phyloP scores from a whole-genome alignment of 2,797 vertebrate species.

The Somateria mollissima region DNA sequence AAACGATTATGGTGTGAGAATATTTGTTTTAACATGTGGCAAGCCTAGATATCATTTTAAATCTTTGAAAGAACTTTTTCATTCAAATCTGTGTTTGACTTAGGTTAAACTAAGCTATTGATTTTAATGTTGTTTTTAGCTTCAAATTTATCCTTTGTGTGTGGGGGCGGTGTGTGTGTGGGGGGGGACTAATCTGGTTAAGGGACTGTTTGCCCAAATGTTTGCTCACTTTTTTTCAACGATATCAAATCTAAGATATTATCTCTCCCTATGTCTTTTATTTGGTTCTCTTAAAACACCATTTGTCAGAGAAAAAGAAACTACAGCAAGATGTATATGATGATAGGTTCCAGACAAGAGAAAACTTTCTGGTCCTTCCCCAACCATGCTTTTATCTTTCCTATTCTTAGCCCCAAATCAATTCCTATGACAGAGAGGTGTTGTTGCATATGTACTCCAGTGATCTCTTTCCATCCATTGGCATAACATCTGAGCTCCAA shows the following conservation, averaged over 20 bases:
- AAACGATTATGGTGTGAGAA: background rate
- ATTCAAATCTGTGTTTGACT: background rate
- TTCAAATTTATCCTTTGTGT: background rate
- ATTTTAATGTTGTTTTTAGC: background rate
- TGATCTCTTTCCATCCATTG: background rate
- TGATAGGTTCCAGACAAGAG: background rate
- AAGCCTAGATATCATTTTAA: background rate
- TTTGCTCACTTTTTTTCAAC: background rate
- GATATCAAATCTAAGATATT: background rate
- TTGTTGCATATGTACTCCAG: background rate
- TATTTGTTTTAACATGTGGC: background rate
- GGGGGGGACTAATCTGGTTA: background rate
- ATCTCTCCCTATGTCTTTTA: background rate
- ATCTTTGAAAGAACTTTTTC: background rate
- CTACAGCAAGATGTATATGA: fast-evolving
- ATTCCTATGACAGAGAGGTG: background rate
- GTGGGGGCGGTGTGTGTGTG: fast-evolving
- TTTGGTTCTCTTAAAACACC: background rate
- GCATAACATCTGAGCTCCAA: background rate
- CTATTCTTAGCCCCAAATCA: background rate
- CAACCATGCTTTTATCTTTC: fast-evolving
- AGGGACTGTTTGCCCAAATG: background rate
- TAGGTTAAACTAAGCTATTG: background rate
- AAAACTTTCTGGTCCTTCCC: background rate
- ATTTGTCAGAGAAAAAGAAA: background rate